Conservation (phyloP, 2,797 vertebrate species). For the Halcyon badia region DNA sequence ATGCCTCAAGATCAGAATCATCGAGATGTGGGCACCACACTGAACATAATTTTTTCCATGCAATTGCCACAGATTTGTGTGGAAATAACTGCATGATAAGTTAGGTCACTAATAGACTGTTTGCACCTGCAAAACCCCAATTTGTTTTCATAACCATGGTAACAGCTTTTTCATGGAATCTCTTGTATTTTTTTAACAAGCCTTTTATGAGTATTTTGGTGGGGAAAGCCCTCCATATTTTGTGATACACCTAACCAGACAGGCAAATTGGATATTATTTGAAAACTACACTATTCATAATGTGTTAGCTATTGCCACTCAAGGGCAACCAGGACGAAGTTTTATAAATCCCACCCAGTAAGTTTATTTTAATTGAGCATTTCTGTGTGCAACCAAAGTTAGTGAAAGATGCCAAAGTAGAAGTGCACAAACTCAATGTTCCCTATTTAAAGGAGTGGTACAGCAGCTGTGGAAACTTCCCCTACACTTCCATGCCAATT, state of each 20-base stretch:
- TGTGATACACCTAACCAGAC: neutral
- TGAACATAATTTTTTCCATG: conserved; percentile 4
- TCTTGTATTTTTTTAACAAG: conserved; percentile 8
- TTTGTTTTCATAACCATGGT: conserved; percentile 57
- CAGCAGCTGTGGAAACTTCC: conserved; percentile 33
- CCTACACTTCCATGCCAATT: neutral
- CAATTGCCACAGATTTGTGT: neutral
- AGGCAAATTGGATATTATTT: neutral
- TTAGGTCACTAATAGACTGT: neutral
- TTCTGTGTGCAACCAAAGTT: neutral
- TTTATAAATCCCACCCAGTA: conserved; percentile 17
- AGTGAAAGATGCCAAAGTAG: neutral
- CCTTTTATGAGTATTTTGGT: neutral
- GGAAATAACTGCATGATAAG: conserved; percentile 27
- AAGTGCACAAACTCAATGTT: neutral
- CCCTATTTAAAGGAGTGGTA: neutral
- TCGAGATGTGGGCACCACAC: neutral
- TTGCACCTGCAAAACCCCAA: conserved; percentile 44
- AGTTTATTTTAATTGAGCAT: neutral
- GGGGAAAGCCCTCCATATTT: neutral
- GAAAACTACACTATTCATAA: neutral
- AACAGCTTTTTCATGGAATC: conserved; percentile 18
- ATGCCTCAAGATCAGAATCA: neutral
- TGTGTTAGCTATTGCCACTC: neutral
- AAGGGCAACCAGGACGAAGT: neutral